Evolutionary conservation across 2,888 invertebrate genomes (phyloP).

Genomic region (Hetaerina titia): DNA sequence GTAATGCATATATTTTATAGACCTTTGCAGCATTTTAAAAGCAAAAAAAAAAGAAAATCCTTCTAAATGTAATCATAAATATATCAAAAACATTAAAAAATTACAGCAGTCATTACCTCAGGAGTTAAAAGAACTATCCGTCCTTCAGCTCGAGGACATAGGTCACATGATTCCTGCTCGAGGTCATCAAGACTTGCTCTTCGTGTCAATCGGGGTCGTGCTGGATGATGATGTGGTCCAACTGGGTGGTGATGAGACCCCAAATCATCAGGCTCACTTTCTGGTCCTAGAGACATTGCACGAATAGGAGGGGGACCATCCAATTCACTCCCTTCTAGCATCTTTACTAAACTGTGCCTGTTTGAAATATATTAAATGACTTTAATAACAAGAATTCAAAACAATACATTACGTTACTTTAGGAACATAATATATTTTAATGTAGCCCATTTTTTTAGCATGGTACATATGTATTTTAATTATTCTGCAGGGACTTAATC

Average conservation of each 20-base stretch:
- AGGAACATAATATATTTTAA: neutral
- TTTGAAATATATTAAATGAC: constrained; percentile 68
- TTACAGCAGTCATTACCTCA: constrained; percentile 80
- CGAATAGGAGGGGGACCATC: constrained; percentile 87
- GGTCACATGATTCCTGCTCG: constrained; percentile 88
- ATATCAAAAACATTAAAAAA: neutral
- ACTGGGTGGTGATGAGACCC: constrained; percentile 39
- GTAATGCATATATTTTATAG: neutral
- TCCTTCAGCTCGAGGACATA: constrained; percentile 90
- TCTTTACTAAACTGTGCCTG: constrained; percentile 89
- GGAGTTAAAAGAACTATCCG: constrained; percentile 87
- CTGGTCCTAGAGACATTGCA: constrained; percentile 13
- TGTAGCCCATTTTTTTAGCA: no score
- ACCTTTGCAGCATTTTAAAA: neutral
- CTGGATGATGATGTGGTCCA: constrained; percentile 48
- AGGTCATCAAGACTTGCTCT: constrained; percentile 89
- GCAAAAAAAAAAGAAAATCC: neutral
- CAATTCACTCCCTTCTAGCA: constrained; percentile 84
- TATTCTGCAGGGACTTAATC: neutral
- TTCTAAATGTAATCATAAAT: neutral
- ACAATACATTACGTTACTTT: neutral
- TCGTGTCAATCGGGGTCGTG: constrained; percentile 78
- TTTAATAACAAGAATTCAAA: no score
- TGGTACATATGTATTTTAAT: neutral
- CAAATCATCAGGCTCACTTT: constrained; percentile 52